Evolutionary conservation across 1,140 invertebrate species (phyloP), one percentile per base, ranked within the genome.

Genomic region (Zaprionus nigranus): DNA sequence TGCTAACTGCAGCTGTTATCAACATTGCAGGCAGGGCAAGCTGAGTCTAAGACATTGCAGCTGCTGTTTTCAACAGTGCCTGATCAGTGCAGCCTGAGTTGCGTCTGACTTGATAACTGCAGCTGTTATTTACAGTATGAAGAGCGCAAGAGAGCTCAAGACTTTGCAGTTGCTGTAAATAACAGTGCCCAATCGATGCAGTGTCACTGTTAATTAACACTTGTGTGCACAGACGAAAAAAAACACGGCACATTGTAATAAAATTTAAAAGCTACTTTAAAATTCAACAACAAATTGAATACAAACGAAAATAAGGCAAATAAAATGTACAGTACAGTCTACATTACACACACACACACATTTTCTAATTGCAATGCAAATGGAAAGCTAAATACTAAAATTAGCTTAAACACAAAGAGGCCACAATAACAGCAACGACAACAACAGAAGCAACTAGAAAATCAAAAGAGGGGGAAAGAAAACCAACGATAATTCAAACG

Each of bases 361-460:
- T 72, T 75, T 87, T 88, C 64, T 72, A 90, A 88, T 88, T 90
- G 75, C 84, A 84, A 88, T 84, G 81, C 81, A 90, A 87, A 87
- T 74, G 83, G 43, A 86, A 86, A 79, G 63, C 79, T 76, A 86
- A 79, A 86, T 82, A 79, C 85, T 88, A 88, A 90, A 88, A 90
- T 90, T 88, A 88, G 84, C 85, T 90, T 90, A 70, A 78, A 83
- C 61, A 72, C 56, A 84, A 85, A 84, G 69, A 70, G 67, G 71
- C 57, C 53, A 65, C 60, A 66, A 22, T 34, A 40, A 34, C 28
- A 26, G 24, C 24, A 26, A 26, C 24, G 5, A 34, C 38, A 58
- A 69, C 67, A 70, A 69, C 40, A 69, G 40, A 57, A 73, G 67
- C 64, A 82, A 38, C 61, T 71, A 68, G 67, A 79, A 70, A 88